These are phyloP conservation scores for Drosophila monieri DNA, from an alignment of 2,888 invertebrate species.

Conservation along the genomic window DNA sequence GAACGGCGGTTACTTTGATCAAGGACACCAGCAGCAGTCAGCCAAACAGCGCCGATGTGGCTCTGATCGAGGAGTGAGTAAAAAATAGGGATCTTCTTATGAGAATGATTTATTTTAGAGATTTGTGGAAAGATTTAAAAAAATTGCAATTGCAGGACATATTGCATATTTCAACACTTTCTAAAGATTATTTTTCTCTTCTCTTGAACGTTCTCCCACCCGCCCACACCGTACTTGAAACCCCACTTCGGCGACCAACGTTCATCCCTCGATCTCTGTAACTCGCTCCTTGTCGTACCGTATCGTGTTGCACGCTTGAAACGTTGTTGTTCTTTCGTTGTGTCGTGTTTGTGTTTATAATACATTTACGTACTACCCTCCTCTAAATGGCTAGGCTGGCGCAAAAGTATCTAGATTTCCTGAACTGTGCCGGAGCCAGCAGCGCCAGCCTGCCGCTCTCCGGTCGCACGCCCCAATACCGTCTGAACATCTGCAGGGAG, in stretches of 20 bases:
- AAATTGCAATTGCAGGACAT: too few relatives aligned
- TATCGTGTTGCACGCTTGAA: constrained; percentile 64
- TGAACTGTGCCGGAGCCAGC: constrained; percentile 84
- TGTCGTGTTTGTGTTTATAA: constrained; percentile 54
- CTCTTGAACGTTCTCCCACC: constrained; percentile 60
- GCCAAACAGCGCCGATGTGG: constrained; percentile 83
- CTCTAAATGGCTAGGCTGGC: constrained; percentile 66
- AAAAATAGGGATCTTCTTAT: background rate
- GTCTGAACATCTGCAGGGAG: constrained; percentile 63
- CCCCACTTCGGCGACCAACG: constrained; percentile 44
- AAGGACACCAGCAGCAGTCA: constrained; percentile 85
- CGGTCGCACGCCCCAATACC: constrained; percentile 57
- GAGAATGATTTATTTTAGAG: background rate
- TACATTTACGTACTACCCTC: constrained; percentile 38
- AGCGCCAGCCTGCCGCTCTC: constrained; percentile 54
- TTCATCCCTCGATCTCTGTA: constrained; percentile 50
- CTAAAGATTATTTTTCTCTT: constrained; percentile 58
- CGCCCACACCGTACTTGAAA: constrained; percentile 45
- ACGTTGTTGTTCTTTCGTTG: constrained; percentile 47
- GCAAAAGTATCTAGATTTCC: constrained; percentile 87
- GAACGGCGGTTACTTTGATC: constrained; percentile 92
- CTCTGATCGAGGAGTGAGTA: constrained; percentile 87
- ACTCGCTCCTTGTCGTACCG: constrained; percentile 62
- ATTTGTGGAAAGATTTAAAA: too few relatives aligned
- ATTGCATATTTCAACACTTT: constrained; percentile 9